Percentiles rank a stretch among this genome's conserved stretches.
These are phyloP conservation scores for Herpailurus yagouaroundi DNA, from an alignment of 2,113 vertebrate genomes.

Conservation along the genomic window DNA sequence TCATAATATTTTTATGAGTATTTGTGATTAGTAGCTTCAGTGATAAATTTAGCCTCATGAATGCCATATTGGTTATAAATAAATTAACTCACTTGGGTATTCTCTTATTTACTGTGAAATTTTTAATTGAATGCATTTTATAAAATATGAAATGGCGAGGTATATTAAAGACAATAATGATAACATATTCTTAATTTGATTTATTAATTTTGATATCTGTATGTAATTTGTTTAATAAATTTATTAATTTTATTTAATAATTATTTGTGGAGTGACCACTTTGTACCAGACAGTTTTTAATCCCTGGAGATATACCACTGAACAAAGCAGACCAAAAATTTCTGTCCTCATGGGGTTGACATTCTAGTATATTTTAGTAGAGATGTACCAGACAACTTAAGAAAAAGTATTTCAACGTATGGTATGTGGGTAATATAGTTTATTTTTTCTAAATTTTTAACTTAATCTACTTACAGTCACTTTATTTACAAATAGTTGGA, in stretches of 20 bases:
- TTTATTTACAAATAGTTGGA: constrained; percentile 95
- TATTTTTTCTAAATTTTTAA: not conserved
- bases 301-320: not conserved
- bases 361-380: not conserved
- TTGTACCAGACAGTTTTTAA: not conserved
- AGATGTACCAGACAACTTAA: not conserved
- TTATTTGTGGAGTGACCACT: not conserved
- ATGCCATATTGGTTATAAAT: constrained; percentile 17
- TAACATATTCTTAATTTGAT: not conserved
- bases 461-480: constrained; percentile 92
- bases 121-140: constrained; percentile 29
- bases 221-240: not conserved
- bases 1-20: not conserved
- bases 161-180: constrained; percentile 16
- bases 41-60: constrained; percentile 25
- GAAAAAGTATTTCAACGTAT: not conserved
- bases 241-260: not conserved
- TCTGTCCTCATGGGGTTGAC: not conserved
- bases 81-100: not conserved
- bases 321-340: not conserved
- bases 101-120: not conserved
- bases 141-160: not conserved
- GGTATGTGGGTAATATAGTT: not conserved
- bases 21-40: not conserved
- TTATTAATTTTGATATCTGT: not conserved